Evolutionary conservation across 2,888 invertebrate species (phyloP), one percentile per base, ranked within the genome.

Genomic region (Diarsia mendica): DNA sequence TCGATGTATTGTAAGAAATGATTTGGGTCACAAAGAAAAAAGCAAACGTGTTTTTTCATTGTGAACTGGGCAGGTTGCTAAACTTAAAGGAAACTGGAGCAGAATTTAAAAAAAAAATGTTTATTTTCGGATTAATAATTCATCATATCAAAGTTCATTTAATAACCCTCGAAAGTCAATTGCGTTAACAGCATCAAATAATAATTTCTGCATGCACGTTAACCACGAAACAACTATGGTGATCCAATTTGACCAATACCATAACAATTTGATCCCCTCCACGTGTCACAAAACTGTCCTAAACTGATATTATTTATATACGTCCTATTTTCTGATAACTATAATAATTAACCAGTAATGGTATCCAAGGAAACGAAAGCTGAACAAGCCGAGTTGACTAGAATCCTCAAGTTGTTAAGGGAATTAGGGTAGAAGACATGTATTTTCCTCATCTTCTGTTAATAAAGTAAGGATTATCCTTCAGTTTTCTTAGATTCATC

Each of bases 341-440:
- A 70, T 53, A n/a, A n/a, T n/a, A 65, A 68, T 33, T 49, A 55
- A 48, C 20, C 23, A 80, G 51, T 64, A 53, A 13, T 9, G 63
- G 70, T 67, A 67, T 60, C 58, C 33, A 60, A 66, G 49, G 49
- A 55, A 64, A 28, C n/a, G 39, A 63, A 63, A 20, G 33, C 33
- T 44, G 58, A n/a, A 64, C 58, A 53, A 60, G 63, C 68, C 55
- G 20, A 63, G 63, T 72, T 72, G 72, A 83, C 53, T 53, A 33
- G 51, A 46, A 71, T 67, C 63, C 67, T 67, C 11, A 60, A 61
- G 79, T 79, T 79, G 67, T 67, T 15, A 64, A 51, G 79, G 69
- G 67, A 70, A 61, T 80, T 55, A 49, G 23, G 18, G 51, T n/a
- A 18, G 44, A 3, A 55, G 20, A 71, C 33, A 33, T 44, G 44